Evolutionary conservation across 2,888 invertebrate species (phyloP).

Genomic region (Pterobdella sp.): DNA sequence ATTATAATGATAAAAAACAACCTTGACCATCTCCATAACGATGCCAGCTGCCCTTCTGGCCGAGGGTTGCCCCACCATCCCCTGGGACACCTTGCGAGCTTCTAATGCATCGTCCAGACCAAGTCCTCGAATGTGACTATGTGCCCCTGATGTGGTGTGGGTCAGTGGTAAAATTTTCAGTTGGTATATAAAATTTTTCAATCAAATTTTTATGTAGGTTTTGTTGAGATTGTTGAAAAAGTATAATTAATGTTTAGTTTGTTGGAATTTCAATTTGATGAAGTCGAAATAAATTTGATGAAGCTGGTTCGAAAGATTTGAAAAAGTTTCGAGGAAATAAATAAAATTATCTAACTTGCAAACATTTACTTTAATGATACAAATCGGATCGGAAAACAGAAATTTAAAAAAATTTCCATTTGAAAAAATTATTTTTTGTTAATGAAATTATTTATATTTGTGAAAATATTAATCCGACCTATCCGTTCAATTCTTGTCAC

Average conservation of each 20-base stretch:
- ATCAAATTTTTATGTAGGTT: not conserved
- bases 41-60: constrained; percentile 91
- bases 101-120: constrained; percentile 90
- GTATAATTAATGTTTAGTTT: too few species aligned
- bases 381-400: too few species aligned
- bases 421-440: too few species aligned
- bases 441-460: not conserved
- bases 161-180: not conserved
- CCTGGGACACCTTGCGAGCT: constrained; percentile 81
- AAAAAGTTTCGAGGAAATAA: too few species aligned
- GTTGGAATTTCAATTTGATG: not conserved
- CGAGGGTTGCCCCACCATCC: constrained; percentile 83
- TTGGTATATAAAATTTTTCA: not conserved
- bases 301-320: too few species aligned
- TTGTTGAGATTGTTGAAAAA: too few species aligned
- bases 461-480: constrained; percentile 32
- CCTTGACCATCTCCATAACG: constrained; percentile 91
- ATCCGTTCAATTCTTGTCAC: constrained; percentile 40
- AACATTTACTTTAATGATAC: too few species aligned
- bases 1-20: too few species aligned
- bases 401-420: not conserved
- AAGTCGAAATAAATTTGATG: too few species aligned
- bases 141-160: constrained; percentile 61
- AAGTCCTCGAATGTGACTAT: constrained; percentile 93
- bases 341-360: too few species aligned